Base-by-base conservation (phyloP, 2,888 invertebrate genomes). In the Drosophila ezoana region DNA sequence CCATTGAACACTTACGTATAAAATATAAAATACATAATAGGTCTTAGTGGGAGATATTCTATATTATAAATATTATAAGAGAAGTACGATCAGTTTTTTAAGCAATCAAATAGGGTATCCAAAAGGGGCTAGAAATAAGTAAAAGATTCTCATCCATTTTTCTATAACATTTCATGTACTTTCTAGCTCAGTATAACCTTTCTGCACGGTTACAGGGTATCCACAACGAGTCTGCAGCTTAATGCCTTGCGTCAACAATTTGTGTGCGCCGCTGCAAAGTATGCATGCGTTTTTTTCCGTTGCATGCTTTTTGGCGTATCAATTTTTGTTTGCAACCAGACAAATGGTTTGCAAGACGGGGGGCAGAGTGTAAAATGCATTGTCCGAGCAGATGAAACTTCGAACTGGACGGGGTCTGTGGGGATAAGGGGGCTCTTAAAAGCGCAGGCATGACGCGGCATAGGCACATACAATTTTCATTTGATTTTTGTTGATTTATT, bases 241-340 rank as follows among this genome's bases (percentile, higher is more conserved):
- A 87, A 89, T 90, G 81, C 87, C 77, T 89, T 88, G 80, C 78
- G 90, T 90, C 90, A 90, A 90, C 90, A 90, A 85, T 85, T 86
- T 87, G 81, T 80, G 75, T 45, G 74, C 80, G 75, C 64, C 72
- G 76, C 64, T 76, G 69, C 74, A 73, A 70, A 67, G 75, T 64
- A 76, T 76, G 79, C 75, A 74, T 71, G 67, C 49, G 62, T 79
- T 79, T 69, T 76, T 60, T 74, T 69, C 60, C 66, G 47, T 58
- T 68, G 72, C 72, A 66, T 66, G 73, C 72, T 84, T 76, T 81
- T 81, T 60, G 62, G 75, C 58, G 71, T 81, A 87, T 87, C 87
- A 84, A 83, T 87, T 84, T 82, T 78, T 79, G 73, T 63, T 73
- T 58, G 72, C 65, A 72, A 54, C 57, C 49, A 60, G 43, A n/a